Conservation (phyloP, 2,113 vertebrate species). For the Prinia subflava region DNA sequence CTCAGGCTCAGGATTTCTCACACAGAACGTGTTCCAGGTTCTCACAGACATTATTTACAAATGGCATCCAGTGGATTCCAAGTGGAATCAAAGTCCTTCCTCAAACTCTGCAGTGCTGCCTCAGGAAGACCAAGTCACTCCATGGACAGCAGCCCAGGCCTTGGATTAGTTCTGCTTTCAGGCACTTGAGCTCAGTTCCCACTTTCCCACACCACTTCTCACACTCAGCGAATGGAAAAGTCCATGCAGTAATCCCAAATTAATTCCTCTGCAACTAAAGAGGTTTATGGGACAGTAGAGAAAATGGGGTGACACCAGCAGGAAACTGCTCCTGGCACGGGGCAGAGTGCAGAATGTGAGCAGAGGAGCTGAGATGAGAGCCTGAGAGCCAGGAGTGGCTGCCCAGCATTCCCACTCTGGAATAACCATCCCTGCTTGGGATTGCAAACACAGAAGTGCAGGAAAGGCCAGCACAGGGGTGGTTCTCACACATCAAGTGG, state of each 20-base stretch:
- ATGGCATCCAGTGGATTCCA: not conserved
- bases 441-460: not conserved
- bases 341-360: not conserved
- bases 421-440: not conserved
- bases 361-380: not conserved
- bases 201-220: not conserved
- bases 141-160: not conserved
- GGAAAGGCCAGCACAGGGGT: not conserved
- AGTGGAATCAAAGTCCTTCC: not conserved
- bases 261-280: not conserved
- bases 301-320: not conserved
- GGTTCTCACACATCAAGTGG: rapidly evolving
- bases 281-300: not conserved
- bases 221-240: not conserved
- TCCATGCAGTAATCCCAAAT: not conserved
- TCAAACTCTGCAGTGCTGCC: not conserved
- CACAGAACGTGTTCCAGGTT: not conserved
- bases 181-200: not conserved
- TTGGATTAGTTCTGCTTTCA: not conserved
- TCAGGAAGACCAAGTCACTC: not conserved
- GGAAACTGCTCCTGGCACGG: not conserved
- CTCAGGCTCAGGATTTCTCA: not conserved
- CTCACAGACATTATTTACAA: not conserved
- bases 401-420: not conserved
- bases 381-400: not conserved